Evolutionary conservation across 2,797 vertebrate species (phyloP).

Genomic region (Loris lydekkerianus): DNA sequence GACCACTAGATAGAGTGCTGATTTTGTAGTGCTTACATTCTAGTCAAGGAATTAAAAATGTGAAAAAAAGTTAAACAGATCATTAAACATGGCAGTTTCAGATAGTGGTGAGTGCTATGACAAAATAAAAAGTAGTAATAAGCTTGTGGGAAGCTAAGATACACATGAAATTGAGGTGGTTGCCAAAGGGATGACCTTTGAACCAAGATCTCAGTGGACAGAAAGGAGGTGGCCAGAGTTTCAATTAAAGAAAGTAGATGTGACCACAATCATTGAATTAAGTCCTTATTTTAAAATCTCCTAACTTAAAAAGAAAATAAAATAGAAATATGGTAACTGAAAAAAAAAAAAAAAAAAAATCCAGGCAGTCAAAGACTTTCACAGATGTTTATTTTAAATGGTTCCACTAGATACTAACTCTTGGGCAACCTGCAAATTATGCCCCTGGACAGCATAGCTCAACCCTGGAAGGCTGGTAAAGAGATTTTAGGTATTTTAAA

Average conservation of each 20-base stretch:
- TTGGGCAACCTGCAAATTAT: neutral
- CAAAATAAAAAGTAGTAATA: neutral
- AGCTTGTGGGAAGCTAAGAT: neutral
- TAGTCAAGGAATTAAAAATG: neutral
- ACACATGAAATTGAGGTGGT: neutral
- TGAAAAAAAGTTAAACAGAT: neutral
- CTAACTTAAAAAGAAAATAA: conserved; percentile 43
- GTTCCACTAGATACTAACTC: neutral
- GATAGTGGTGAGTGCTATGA: neutral
- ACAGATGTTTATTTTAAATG: conserved; percentile 13
- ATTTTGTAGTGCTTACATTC: neutral
- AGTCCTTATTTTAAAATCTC: neutral
- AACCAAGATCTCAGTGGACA: neutral
- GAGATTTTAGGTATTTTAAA: neutral
- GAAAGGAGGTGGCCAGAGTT: neutral
- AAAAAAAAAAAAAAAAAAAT: neutral
- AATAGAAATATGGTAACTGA: neutral
- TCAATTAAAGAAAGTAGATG: neutral
- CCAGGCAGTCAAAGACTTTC: neutral
- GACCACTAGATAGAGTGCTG: neutral
- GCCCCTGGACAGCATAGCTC: neutral
- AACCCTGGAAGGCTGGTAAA: neutral
- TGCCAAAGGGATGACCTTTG: neutral
- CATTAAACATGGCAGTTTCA: conserved; percentile 21
- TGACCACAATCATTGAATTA: neutral